These are phyloP conservation scores for Chironomus tepperi DNA, from an alignment of 1,140 invertebrate species.

Conservation along the genomic window DNA sequence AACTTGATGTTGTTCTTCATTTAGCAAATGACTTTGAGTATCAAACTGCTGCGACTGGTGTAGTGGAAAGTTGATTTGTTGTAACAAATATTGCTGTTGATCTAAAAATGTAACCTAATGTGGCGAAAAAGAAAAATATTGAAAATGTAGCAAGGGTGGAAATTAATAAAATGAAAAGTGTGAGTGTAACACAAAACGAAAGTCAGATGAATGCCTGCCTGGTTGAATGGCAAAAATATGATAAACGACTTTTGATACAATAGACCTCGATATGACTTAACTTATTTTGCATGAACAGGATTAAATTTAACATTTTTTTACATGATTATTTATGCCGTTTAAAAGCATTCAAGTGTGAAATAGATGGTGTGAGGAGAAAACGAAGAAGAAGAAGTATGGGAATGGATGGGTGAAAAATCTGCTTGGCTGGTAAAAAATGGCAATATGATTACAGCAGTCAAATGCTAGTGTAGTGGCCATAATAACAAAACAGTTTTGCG, in stretches of 20 bases:
- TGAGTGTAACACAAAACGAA: background rate
- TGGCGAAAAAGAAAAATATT: background rate
- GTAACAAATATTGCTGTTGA: conserved; percentile 28
- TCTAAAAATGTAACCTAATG: conserved; percentile 26
- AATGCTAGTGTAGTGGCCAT: too few species aligned
- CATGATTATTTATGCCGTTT: background rate
- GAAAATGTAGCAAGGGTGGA: background rate
- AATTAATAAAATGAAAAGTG: too few species aligned
- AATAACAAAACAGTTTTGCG: too few species aligned
- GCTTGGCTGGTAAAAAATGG: too few species aligned
- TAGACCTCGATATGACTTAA: background rate
- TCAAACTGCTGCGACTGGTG: conserved; percentile 27
- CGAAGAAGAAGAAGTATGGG: too few species aligned
- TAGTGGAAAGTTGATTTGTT: background rate
- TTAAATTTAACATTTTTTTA: background rate
- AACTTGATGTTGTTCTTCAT: conserved; percentile 23
- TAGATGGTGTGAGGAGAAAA: background rate
- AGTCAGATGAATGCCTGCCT: too few species aligned
- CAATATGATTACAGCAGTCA: too few species aligned
- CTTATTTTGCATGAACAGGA: background rate
- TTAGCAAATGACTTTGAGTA: background rate
- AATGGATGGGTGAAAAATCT: too few species aligned
- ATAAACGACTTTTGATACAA: conserved; percentile 18
- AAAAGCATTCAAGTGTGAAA: conserved; percentile 10
- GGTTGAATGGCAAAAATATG: conserved; percentile 18